Evolutionary conservation across 1,140 invertebrate genomes (phyloP).

Genomic region (Rhagoletis zephyria): DNA sequence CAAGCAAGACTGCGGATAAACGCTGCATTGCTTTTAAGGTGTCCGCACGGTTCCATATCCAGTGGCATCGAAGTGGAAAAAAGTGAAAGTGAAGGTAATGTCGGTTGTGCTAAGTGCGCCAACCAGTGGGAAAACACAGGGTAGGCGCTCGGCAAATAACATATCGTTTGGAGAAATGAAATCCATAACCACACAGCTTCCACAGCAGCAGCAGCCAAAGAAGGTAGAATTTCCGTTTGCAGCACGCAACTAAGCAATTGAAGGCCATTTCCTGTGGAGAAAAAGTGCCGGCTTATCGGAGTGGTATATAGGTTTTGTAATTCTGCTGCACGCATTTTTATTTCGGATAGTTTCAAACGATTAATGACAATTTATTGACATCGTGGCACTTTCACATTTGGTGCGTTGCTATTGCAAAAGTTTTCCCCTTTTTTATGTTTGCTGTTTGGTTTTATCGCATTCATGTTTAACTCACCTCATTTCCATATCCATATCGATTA

Average conservation of each 20-base stretch:
- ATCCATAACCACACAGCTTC: background rate
- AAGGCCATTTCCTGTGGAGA: background rate
- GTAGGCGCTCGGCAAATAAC: background rate
- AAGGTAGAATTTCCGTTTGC: background rate
- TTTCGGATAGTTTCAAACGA: background rate
- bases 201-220: background rate
- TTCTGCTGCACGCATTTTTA: background rate
- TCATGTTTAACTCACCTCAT: background rate
- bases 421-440: too few relatives aligned
- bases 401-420: background rate
- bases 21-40: background rate
- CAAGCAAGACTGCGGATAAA: background rate
- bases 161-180: background rate
- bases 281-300: background rate
- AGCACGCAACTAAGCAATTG: background rate
- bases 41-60: background rate
- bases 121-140: background rate
- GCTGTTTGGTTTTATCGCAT: background rate
- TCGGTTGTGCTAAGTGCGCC: too few relatives aligned
- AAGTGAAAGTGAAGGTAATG: too few relatives aligned
- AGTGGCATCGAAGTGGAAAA: background rate
- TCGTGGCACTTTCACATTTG: background rate
- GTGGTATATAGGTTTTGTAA: background rate
- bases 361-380: constrained; percentile 19
- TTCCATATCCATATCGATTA: background rate